Conservation (phyloP, 2,113 vertebrate species). For the Procapra przewalskii region DNA sequence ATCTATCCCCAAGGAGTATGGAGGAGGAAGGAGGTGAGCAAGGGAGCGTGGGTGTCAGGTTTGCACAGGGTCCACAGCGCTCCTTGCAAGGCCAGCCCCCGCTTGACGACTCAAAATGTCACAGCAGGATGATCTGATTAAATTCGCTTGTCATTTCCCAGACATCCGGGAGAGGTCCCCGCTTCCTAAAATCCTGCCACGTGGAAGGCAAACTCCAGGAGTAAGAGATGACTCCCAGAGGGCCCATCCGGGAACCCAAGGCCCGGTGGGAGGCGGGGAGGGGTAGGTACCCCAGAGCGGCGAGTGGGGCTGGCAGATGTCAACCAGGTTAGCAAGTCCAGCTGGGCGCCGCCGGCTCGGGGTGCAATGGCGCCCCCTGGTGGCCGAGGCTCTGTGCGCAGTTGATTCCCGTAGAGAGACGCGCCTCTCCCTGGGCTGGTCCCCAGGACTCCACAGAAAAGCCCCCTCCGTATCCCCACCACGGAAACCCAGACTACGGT, state of each 20-base stretch:
- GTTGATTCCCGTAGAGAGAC: rapidly evolving
- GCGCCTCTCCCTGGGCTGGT: rapidly evolving
- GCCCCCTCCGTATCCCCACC: background rate
- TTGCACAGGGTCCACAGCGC: rapidly evolving
- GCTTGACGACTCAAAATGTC: background rate
- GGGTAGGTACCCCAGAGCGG: background rate
- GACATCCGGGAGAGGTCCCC: background rate
- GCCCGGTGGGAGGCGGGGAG: rapidly evolving
- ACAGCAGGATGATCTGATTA: background rate
- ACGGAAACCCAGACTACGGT: background rate
- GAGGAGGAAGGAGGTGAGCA: background rate
- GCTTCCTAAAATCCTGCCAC: background rate
- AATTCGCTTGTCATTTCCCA: background rate
- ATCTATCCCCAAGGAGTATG: background rate
- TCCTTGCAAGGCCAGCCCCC: background rate
- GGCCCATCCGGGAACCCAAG: background rate
- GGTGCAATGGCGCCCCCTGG: constrained; percentile 25
- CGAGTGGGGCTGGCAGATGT: background rate
- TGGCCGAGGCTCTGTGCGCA: rapidly evolving
- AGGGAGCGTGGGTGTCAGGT: background rate
- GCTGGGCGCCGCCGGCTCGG: background rate
- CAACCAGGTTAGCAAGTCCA: background rate
- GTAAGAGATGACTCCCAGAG: background rate
- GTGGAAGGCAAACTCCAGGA: background rate
- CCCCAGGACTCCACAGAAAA: background rate